A percentile compares a stretch with the other conserved stretches of the same genome.
Evolutionary conservation across 2,888 invertebrate species (phyloP).

Genomic region (Amphipoea oculea): DNA sequence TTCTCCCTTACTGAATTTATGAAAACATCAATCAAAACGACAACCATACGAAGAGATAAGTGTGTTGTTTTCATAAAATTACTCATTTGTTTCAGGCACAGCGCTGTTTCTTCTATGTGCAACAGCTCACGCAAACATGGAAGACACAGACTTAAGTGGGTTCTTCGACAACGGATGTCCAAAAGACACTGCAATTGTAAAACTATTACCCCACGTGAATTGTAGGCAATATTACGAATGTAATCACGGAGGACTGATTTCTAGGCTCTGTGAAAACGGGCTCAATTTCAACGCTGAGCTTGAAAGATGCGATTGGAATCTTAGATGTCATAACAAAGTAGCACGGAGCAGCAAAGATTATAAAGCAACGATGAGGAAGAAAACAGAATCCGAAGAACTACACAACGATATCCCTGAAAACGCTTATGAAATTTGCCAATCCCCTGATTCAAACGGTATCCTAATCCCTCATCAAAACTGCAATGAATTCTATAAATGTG

Average conservation of each 20-base stretch:
- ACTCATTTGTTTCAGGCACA: conserved; percentile 51
- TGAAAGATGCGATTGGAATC: conserved; percentile 64
- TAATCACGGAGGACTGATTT: conserved; percentile 46
- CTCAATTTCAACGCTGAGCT: conserved; percentile 37
- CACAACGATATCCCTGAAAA: conserved; percentile 66
- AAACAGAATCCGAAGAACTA: conserved; percentile 9
- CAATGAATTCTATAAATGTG: conserved; percentile 74
- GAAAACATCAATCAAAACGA: neutral
- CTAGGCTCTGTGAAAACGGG: conserved; percentile 26
- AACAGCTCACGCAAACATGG: conserved; percentile 4
- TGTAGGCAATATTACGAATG: conserved; percentile 71
- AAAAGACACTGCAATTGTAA: conserved; percentile 20
- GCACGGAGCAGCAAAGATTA: neutral
- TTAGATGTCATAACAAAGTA: conserved; percentile 42
- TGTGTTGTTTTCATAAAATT: conserved; percentile 26
- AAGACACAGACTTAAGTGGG: neutral
- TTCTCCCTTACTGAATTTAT: neutral
- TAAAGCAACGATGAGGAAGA: neutral
- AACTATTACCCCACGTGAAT: conserved; percentile 63
- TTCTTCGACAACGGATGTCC: conserved; percentile 50
- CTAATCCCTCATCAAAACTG: conserved; percentile 74
- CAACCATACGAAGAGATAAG: conserved; percentile 24
- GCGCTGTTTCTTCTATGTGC: conserved; percentile 43
- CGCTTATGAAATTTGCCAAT: conserved; percentile 68
- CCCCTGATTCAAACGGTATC: conserved; percentile 64